Percentiles rank a stretch among this genome's conserved stretches.
These are phyloP conservation scores for Dioctria linearis DNA, from an alignment of 2,888 invertebrate species.

Conservation along the genomic window DNA sequence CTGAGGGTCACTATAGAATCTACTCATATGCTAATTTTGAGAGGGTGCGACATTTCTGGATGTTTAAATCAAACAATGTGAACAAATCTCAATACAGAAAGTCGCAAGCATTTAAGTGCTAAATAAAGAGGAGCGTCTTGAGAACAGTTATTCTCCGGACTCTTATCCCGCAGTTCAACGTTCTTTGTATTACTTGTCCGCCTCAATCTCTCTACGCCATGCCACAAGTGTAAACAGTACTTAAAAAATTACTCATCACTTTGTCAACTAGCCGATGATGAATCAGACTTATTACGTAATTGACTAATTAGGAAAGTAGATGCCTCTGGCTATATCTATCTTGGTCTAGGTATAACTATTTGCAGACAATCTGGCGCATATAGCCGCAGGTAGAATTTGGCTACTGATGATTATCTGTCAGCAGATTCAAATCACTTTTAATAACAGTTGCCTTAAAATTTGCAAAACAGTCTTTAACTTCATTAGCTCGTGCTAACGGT, in stretches of 20 bases:
- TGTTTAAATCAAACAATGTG: conserved; percentile 27
- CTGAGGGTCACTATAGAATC: not conserved
- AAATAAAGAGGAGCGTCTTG: conserved; percentile 42
- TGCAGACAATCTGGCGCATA: conserved; percentile 17
- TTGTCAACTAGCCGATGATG: not conserved
- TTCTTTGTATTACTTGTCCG: conserved; percentile 34
- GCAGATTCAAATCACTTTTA: conserved; percentile 16
- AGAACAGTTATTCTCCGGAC: conserved; percentile 34
- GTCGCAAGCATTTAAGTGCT: conserved; percentile 27
- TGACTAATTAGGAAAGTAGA: conserved; percentile 30
- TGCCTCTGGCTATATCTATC: not conserved
- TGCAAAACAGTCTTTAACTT: conserved; percentile 11
- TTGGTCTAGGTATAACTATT: not conserved
- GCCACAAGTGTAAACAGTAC: not conserved
- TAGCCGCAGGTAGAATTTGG: conserved; percentile 13
- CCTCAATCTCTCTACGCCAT: not conserved
- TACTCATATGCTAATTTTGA: conserved; percentile 37
- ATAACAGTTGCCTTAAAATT: conserved; percentile 35
- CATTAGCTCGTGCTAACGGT: conserved; percentile 39
- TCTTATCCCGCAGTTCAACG: conserved; percentile 10
- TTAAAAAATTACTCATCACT: conserved; percentile 1
- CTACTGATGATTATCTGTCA: conserved; percentile 32
- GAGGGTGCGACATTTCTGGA: conserved; percentile 27
- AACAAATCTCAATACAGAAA: conserved; percentile 20
- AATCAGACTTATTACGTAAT: conserved; percentile 37